These are phyloP conservation scores for Chelon auratus DNA, from an alignment of 2,797 vertebrate species.

Conservation along the genomic window DNA sequence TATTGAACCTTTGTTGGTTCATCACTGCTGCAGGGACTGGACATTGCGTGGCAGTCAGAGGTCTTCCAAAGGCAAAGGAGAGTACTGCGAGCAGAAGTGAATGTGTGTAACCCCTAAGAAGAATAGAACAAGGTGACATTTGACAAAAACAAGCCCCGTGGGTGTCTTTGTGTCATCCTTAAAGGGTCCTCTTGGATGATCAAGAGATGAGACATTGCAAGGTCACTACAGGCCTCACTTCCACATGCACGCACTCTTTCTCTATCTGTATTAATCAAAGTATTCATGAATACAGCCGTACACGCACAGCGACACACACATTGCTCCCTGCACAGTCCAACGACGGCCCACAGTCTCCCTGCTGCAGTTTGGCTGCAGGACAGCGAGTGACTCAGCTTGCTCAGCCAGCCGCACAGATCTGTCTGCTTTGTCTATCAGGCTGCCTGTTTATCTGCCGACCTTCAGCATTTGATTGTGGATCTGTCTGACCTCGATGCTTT, in stretches of 20 bases:
- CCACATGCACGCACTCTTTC: conserved; percentile 35
- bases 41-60: conserved; percentile 21
- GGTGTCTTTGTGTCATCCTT: conserved; percentile 50
- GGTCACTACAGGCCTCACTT: conserved; percentile 53
- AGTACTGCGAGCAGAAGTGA: conserved; percentile 16
- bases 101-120: conserved; percentile 35
- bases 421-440: conserved; percentile 55
- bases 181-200: conserved; percentile 51
- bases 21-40: conserved; percentile 15
- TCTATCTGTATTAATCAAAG: conserved; percentile 51
- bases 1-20: conserved; percentile 16
- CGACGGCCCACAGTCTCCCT: conserved; percentile 51
- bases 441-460: conserved; percentile 48
- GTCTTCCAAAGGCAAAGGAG: conserved; percentile 30
- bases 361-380: conserved; percentile 64
- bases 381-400: conserved; percentile 65
- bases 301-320: conserved; percentile 50
- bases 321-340: conserved; percentile 24
- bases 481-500: conserved; percentile 20
- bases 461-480: conserved; percentile 35
- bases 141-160: conserved; percentile 45
- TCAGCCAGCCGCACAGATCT: conserved; percentile 36
- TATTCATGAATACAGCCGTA: conserved; percentile 35
- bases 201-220: conserved; percentile 53
- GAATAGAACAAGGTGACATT: conserved; percentile 55